These are phyloP conservation scores for Platichthys stellatus DNA, from an alignment of 2,113 vertebrate species.

Conservation along the genomic window DNA sequence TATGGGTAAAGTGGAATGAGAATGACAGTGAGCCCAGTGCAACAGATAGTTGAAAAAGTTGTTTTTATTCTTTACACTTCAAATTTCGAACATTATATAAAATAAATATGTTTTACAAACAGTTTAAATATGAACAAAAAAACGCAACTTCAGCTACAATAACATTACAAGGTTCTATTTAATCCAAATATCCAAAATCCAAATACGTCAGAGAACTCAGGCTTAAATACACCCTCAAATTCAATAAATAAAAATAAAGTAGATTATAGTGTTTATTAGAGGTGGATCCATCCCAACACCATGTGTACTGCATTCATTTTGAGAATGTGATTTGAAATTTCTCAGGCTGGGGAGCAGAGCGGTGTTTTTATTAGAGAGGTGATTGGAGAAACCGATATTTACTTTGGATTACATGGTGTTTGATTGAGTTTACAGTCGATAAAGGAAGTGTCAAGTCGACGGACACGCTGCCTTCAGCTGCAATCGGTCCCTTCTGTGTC, in stretches of 20 bases:
- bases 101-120: too few relatives aligned
- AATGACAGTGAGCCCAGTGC: too few relatives aligned
- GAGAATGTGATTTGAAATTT: conserved; percentile 28
- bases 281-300: background rate
- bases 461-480: conserved; percentile 8
- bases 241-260: background rate
- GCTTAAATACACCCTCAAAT: background rate
- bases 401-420: conserved; percentile 41
- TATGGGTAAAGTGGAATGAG: too few relatives aligned
- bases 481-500: conserved; percentile 23
- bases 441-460: conserved; percentile 6
- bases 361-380: background rate
- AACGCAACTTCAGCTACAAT: background rate
- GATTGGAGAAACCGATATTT: conserved; percentile 22
- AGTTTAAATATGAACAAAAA: too few relatives aligned
- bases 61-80: too few relatives aligned
- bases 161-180: background rate
- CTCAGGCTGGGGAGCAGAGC: background rate
- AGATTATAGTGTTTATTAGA: background rate
- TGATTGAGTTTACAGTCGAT: conserved; percentile 40
- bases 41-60: too few relatives aligned
- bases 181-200: background rate
- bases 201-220: background rate
- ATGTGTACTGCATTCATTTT: conserved; percentile 4
- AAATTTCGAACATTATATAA: too few relatives aligned